Evolutionary conservation across 2,888 invertebrate genomes (phyloP).

Genomic region (Conus canariensis): DNA sequence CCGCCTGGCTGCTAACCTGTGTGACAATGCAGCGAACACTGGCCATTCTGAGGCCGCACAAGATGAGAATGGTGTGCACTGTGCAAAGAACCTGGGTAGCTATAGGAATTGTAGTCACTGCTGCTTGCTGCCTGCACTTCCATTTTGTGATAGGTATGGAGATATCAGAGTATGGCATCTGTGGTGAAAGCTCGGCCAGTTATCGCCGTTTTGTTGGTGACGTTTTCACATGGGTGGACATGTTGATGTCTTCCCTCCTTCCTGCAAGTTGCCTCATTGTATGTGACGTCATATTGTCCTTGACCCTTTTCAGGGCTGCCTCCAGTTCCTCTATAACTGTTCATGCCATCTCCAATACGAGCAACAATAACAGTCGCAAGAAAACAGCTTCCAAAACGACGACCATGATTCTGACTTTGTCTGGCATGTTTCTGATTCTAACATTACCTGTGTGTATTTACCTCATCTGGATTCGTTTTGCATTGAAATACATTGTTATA

Average conservation of each 20-base stretch:
- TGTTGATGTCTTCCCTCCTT: background rate
- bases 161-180: too few relatives aligned
- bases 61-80: background rate
- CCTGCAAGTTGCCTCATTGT: background rate
- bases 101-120: background rate
- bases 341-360: too few relatives aligned
- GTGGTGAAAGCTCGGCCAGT: background rate
- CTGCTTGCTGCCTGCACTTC: background rate
- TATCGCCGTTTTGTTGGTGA: background rate
- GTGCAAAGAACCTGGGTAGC: background rate
- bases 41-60: background rate
- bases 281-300: background rate
- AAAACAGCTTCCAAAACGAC: conserved; percentile 12
- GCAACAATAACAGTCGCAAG: background rate
- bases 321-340: background rate
- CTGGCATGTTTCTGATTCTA: background rate
- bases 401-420: conserved; percentile 1
- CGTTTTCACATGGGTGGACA: background rate
- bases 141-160: background rate
- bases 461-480: background rate
- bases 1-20: conserved; percentile 24
- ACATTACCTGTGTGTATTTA: background rate
- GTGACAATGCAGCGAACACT: conserved; percentile 10
- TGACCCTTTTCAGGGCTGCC: background rate
- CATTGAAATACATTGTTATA: background rate